phyloP scores from a whole-genome alignment of 1,140 invertebrate genomes.

The Heliconius himera region DNA sequence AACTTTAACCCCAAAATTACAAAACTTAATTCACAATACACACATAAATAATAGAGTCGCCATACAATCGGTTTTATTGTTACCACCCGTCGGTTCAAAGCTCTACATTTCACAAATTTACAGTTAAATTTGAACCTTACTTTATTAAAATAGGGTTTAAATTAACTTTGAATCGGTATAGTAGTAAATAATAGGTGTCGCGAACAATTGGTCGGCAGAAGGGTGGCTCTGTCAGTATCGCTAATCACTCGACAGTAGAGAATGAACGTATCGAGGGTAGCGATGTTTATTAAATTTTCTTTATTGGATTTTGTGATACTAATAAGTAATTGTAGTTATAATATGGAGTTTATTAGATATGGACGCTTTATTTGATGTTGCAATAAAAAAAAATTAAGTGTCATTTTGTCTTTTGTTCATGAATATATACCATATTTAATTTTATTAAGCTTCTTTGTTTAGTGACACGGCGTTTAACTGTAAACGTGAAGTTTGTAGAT shows the following conservation, averaged over 20 bases:
- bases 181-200: constrained; percentile 73
- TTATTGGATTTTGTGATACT: constrained; percentile 19
- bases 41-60: constrained; percentile 53
- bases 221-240: constrained; percentile 58
- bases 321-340: not conserved
- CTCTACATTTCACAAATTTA: constrained; percentile 41
- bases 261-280: constrained; percentile 30
- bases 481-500: no score
- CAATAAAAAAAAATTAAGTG: not conserved
- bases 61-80: constrained; percentile 77
- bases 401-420: not conserved
- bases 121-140: constrained; percentile 48
- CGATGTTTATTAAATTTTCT: constrained; percentile 35
- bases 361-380: not conserved
- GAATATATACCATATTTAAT: no score
- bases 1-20: constrained; percentile 40
- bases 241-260: constrained; percentile 62
- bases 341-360: not conserved
- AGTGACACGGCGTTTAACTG: no score
- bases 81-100: constrained; percentile 75
- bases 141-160: constrained; percentile 36
- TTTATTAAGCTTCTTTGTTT: no score
- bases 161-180: constrained; percentile 12
- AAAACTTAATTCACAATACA: constrained; percentile 42
- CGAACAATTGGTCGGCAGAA: constrained; percentile 58